These are phyloP conservation scores for Hoplostethus atlanticus DNA, from an alignment of 2,797 vertebrate species.

Conservation along the genomic window DNA sequence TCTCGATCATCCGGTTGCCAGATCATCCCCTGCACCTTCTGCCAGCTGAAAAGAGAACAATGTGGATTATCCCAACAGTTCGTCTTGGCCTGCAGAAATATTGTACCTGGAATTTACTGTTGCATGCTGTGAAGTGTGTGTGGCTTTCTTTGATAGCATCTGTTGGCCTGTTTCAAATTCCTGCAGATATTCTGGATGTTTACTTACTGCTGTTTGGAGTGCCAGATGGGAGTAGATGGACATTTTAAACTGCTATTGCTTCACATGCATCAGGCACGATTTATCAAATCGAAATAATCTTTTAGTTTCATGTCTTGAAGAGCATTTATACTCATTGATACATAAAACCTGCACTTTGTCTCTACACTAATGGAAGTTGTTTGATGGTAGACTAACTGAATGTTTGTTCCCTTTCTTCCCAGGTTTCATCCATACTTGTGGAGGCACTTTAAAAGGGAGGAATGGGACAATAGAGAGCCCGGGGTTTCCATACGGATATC, in stretches of 20 bases:
- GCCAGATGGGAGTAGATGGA: background rate
- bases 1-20: constrained; percentile 37
- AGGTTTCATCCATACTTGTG: constrained; percentile 99
- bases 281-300: constrained; percentile 11
- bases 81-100: constrained; percentile 47
- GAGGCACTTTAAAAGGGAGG: constrained; percentile 97
- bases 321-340: background rate
- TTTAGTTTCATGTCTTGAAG: background rate
- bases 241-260: background rate
- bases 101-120: constrained; percentile 39
- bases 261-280: constrained; percentile 8
- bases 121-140: constrained; percentile 35
- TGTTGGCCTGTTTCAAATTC: constrained; percentile 16
- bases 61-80: constrained; percentile 60
- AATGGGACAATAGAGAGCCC: constrained; percentile 99
- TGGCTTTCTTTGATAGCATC: constrained; percentile 13
- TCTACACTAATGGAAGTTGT: background rate
- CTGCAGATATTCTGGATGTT: constrained; percentile 17
- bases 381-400: constrained; percentile 21
- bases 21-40: constrained; percentile 44
- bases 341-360: background rate
- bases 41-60: constrained; percentile 45
- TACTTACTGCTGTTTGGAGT: constrained; percentile 34
- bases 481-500: constrained; percentile 98
- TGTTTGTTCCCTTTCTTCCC: constrained; percentile 53